phyloP scores from a whole-genome alignment of 2,113 vertebrate species.

The Phodopus roborovskii region DNA sequence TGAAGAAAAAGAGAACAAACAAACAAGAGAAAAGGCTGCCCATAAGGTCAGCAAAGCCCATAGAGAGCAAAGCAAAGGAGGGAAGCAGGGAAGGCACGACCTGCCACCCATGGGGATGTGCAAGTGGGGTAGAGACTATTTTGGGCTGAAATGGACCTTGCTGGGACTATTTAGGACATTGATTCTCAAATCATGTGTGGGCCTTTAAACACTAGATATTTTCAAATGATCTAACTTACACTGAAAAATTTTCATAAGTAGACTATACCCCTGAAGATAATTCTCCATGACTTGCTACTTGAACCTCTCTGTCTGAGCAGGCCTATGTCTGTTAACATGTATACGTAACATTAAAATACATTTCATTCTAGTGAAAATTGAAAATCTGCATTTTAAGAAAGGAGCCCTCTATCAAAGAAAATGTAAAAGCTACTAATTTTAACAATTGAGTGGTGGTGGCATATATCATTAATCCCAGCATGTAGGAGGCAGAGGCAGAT shows the following conservation, averaged over 20 bases:
- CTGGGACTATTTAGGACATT: conserved; percentile 33
- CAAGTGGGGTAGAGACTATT: conserved; percentile 35
- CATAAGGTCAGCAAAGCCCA: background rate
- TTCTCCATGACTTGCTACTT: background rate
- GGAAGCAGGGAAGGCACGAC: background rate
- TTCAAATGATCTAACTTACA: conserved; percentile 56
- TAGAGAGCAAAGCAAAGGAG: background rate
- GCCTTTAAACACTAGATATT: conserved; percentile 41
- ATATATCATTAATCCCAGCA: too few relatives aligned
- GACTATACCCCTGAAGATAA: conserved; percentile 13
- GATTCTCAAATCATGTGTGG: conserved; percentile 40
- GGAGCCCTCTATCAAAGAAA: background rate
- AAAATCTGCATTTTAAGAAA: background rate
- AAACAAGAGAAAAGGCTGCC: background rate
- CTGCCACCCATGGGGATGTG: background rate
- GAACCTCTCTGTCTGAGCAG: background rate
- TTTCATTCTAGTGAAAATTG: conserved; percentile 8
- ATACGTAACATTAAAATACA: background rate
- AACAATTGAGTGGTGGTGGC: background rate
- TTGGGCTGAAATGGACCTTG: background rate
- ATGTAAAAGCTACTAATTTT: background rate
- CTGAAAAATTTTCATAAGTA: background rate
- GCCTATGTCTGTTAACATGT: background rate
- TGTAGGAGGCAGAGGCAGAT: too few relatives aligned
- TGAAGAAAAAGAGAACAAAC: background rate